A percentile compares a stretch with the other conserved stretches of the same genome.
phyloP scores from a whole-genome alignment of 2,113 vertebrate species.

The Alexandromys fortis region DNA sequence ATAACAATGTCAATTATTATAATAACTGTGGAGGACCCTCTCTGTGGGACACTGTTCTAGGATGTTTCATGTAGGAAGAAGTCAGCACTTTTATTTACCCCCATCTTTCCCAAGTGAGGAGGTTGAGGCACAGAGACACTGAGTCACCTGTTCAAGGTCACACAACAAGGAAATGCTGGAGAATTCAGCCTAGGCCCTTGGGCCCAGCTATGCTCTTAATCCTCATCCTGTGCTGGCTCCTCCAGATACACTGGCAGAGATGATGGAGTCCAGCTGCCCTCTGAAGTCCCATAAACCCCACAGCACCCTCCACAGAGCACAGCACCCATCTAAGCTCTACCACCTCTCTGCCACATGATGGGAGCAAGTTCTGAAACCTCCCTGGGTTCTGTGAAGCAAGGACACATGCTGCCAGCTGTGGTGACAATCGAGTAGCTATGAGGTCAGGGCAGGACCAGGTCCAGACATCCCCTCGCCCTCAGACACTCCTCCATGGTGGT shows the following conservation, averaged over 20 bases:
- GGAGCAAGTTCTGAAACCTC: neutral
- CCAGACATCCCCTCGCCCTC: neutral
- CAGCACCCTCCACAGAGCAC: neutral
- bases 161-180: neutral
- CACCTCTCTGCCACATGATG: neutral
- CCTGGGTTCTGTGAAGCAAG: neutral
- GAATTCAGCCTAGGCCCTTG: neutral
- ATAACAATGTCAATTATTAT: neutral
- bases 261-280: neutral
- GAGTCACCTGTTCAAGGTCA: neutral
- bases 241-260: neutral
- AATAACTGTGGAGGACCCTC: neutral
- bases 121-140: neutral
- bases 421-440: fast-evolving
- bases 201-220: neutral
- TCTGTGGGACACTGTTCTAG: neutral
- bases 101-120: neutral
- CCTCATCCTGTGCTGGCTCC: neutral
- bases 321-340: fast-evolving
- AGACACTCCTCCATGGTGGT: neutral
- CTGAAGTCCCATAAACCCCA: neutral
- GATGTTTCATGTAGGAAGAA: neutral
- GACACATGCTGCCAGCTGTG: fast-evolving
- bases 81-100: neutral
- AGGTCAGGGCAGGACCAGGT: neutral